A percentile compares a stretch with the other conserved stretches of the same genome.
phyloP scores from a whole-genome alignment of 2,888 invertebrate genomes.

The Neoaliturus tenellus region DNA sequence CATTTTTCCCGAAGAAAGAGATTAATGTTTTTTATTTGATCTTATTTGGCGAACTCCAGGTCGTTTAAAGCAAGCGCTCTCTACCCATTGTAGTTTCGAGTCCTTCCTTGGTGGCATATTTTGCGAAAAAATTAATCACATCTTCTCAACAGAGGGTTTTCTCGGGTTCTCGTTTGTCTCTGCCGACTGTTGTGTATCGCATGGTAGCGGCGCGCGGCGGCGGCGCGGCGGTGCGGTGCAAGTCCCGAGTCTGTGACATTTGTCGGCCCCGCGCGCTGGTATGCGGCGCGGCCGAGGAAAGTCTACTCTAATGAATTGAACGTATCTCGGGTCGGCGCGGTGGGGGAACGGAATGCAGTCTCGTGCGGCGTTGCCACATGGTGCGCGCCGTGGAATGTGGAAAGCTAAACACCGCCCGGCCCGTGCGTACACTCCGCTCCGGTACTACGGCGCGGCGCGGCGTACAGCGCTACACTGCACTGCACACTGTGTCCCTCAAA shows the following conservation, averaged over 20 bases:
- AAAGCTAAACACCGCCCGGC: conserved; percentile 61
- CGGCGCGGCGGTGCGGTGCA: neutral
- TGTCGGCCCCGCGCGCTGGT: conserved; percentile 19
- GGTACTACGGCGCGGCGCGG: no score
- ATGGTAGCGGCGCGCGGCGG: no score
- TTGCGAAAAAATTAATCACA: no score
- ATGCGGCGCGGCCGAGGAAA: conserved; percentile 51
- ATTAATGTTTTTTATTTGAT: no score
- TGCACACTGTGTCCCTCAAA: neutral
- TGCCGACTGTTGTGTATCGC: no score
- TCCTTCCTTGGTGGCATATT: no score
- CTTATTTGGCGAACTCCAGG: no score
- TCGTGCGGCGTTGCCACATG: conserved; percentile 59
- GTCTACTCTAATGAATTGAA: conserved; percentile 51
- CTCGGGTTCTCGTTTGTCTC: no score
- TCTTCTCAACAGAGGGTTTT: no score
- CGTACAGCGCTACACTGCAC: conserved; percentile 52
- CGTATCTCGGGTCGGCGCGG: conserved; percentile 47
- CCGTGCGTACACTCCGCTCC: conserved; percentile 57
- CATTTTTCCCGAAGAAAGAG: no score
- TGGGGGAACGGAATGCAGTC: conserved; percentile 62
- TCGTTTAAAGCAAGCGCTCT: no score
- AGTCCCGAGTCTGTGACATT: conserved; percentile 12
- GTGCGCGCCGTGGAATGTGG: conserved; percentile 63
- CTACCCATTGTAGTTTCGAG: no score